Evolutionary conservation across 1,140 invertebrate genomes (phyloP).

Genomic region (Calycopis cecrops): DNA sequence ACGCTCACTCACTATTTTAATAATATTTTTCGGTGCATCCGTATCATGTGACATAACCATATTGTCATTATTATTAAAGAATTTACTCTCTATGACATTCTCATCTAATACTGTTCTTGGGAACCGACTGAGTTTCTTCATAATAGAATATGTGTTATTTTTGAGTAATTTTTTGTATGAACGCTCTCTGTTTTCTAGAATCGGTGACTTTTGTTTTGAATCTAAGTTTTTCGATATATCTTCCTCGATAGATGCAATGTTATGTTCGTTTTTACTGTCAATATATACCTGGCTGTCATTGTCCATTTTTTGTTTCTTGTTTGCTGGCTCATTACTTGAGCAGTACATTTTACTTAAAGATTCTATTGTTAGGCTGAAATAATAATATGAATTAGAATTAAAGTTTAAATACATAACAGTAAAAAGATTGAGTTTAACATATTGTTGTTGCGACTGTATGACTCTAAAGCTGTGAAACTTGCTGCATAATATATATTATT

Average conservation of each 20-base stretch:
- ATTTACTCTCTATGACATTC: slow-evolving; percentile 64
- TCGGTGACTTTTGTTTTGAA: slow-evolving; percentile 49
- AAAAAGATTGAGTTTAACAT: no score
- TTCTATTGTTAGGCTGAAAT: slow-evolving; percentile 64
- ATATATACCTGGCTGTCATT: slow-evolving; percentile 26
- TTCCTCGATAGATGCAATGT: slow-evolving; percentile 27
- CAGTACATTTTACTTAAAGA: slow-evolving; percentile 66
- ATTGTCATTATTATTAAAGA: slow-evolving; percentile 41
- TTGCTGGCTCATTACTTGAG: slow-evolving; percentile 44
- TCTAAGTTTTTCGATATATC: slow-evolving; percentile 24
- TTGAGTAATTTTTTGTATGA: slow-evolving; percentile 51
- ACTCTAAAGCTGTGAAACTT: no score
- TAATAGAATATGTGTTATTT: slow-evolving; percentile 37
- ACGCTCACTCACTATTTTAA: slow-evolving; percentile 38
- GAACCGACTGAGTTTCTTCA: slow-evolving; percentile 62
- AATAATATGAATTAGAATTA: slow-evolving; percentile 6
- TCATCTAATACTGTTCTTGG: slow-evolving; percentile 59
- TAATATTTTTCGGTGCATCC: slow-evolving; percentile 22
- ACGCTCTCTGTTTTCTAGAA: slow-evolving; percentile 59
- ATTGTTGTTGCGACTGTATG: no score
- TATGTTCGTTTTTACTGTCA: slow-evolving; percentile 32
- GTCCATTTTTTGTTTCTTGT: slow-evolving; percentile 50
- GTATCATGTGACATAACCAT: not conserved
- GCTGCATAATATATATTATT: no score
- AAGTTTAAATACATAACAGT: not conserved